Evolutionary conservation across 2,888 invertebrate species (phyloP).

Genomic region (Mimachlamys varia): DNA sequence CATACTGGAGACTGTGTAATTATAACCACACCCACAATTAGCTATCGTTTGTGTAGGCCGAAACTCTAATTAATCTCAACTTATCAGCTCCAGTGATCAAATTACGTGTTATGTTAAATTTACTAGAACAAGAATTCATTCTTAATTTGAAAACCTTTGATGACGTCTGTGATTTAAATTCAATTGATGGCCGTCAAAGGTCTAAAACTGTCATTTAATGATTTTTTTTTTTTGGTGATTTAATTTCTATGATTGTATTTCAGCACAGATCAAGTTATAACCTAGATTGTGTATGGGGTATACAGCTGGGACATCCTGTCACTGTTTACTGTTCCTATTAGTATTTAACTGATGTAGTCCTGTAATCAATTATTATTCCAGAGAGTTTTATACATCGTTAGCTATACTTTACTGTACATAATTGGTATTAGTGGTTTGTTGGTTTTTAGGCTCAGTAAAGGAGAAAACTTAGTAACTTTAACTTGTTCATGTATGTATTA

Average conservation of each 20-base stretch:
- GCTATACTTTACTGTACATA: too few relatives aligned
- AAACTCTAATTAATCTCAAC: background rate
- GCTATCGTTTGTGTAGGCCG: background rate
- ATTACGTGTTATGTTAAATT: background rate
- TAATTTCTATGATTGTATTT: background rate
- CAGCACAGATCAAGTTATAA: background rate
- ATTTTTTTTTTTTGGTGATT: background rate
- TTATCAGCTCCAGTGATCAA: background rate
- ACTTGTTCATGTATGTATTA: too few relatives aligned
- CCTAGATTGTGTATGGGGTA: background rate
- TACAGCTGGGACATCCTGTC: background rate
- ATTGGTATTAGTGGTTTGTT: too few relatives aligned
- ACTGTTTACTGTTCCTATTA: background rate
- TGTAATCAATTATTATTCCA: too few relatives aligned
- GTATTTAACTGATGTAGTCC: too few relatives aligned
- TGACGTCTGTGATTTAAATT: background rate
- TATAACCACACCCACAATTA: background rate
- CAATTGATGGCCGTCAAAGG: background rate
- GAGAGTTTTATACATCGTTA: too few relatives aligned
- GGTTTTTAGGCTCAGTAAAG: too few relatives aligned
- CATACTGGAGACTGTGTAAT: background rate
- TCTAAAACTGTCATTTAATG: background rate
- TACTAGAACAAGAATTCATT: slow-evolving; percentile 15
- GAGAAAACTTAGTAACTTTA: too few relatives aligned
- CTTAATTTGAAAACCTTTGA: background rate